Evolutionary conservation across 2,888 invertebrate species (phyloP), one percentile per base, ranked within the genome.

Genomic region (Loripinus fragilis): DNA sequence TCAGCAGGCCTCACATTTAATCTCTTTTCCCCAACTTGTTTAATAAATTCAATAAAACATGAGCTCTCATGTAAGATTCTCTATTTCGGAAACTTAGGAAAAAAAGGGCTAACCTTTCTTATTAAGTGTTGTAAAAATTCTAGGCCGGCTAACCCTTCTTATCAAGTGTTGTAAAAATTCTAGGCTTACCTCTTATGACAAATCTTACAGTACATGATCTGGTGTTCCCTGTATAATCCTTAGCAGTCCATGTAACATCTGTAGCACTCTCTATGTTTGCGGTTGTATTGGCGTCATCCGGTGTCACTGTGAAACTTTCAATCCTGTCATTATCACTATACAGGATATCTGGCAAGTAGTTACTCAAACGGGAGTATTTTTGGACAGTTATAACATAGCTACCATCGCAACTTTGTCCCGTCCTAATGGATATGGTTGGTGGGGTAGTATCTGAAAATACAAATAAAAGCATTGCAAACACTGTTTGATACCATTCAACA

Each of bases 171-270:
- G 38, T 8, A 38, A 38, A 12, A 5, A 5, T 38, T 8, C 7
- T 38, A 38, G 38, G 5, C 38, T 38, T 38, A 38, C 38, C 38
- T 38, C 38, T 38, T 8, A 52, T 25, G 5, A n/a, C 5, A n/a
- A 60, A 8, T 60, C 20, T 15, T 2, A 60, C 28, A 2, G 1
- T 10, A 33, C 99, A 99, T 91, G 98, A 98, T 12, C 98, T 98
- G 15, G 97, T 97, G 91, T 99, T 99, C 83, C 98, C 98, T 91
- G 98, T 98, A 90, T 97, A 97, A 94, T 99, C 99, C 89, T 97
- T 98, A 5, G 98, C 99, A 0, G 98, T 97, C 91, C 98, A 99
- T 94, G 97, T 97, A 0, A 98, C 97, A 38, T 97, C 77, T 1
- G 74, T 23, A 1, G 74, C 38, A 12, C 2, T n/a, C 0, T 60